Evolutionary conservation across 2,113 vertebrate genomes (phyloP).

Genomic region (Laterallus jamaicensis): DNA sequence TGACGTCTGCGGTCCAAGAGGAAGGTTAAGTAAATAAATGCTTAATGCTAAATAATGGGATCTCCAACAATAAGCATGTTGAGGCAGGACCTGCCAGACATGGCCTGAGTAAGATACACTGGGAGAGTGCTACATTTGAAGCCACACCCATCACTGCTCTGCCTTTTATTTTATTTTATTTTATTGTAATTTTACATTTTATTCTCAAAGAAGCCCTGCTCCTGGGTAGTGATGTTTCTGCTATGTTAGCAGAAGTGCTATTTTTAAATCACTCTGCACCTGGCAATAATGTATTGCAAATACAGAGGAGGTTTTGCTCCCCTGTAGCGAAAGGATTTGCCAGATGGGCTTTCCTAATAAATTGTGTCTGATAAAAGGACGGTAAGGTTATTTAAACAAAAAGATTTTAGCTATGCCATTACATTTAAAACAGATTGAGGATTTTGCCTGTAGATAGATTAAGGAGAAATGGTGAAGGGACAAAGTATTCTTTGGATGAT

Average conservation of each 20-base stretch:
- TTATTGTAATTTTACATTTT: conserved; percentile 30
- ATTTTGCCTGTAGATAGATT: conserved; percentile 35
- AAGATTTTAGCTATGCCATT: conserved; percentile 61
- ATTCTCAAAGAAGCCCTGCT: conserved; percentile 40
- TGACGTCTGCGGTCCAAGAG: neutral
- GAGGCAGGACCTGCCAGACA: neutral
- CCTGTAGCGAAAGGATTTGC: conserved; percentile 59
- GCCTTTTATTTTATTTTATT: neutral
- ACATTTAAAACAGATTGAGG: conserved; percentile 51
- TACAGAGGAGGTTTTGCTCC: conserved; percentile 52
- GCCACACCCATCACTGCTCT: neutral
- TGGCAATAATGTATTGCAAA: conserved; percentile 65
- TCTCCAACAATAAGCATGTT: neutral
- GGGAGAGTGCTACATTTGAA: neutral
- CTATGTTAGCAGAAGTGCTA: conserved; percentile 59
- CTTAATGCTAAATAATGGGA: neutral
- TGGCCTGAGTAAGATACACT: neutral
- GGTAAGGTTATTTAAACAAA: conserved; percentile 66
- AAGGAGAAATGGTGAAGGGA: neutral
- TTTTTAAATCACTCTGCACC: conserved; percentile 67
- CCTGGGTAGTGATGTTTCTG: conserved; percentile 30
- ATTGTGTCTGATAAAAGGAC: conserved; percentile 62
- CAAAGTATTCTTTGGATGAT: neutral
- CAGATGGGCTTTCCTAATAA: conserved; percentile 70
- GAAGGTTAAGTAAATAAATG: conserved; percentile 1